Percentiles rank a stretch among this genome's conserved stretches.
These are phyloP conservation scores for Fregata magnificens DNA, from an alignment of 2,113 vertebrate genomes.

Conservation along the genomic window DNA sequence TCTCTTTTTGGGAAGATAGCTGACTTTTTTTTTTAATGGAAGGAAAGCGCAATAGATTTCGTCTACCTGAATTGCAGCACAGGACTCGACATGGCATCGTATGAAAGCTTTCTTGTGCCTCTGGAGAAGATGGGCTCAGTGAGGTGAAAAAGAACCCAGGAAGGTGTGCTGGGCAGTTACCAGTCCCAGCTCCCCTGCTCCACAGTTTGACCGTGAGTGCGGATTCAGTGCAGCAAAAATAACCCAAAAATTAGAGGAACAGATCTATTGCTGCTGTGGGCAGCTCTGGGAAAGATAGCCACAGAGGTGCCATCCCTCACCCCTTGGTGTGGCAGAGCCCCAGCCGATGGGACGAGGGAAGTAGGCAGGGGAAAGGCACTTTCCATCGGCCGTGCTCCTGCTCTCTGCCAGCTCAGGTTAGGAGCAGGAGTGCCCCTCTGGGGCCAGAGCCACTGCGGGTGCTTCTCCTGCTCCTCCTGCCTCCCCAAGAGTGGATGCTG, in stretches of 20 bases:
- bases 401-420: neutral
- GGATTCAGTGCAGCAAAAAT: neutral
- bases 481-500: neutral
- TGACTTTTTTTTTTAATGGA: neutral
- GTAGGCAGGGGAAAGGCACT: neutral
- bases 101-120: neutral
- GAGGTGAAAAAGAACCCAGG: neutral
- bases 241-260: neutral
- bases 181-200: neutral
- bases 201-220: neutral
- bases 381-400: neutral
- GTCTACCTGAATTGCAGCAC: neutral
- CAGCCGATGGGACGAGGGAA: neutral
- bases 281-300: neutral
- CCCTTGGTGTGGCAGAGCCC: neutral
- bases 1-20: neutral
- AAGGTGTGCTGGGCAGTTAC: neutral
- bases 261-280: neutral
- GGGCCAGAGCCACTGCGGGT: neutral
- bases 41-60: neutral
- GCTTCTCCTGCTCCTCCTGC: neutral
- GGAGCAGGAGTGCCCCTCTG: neutral
- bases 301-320: neutral
- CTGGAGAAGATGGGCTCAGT: neutral
- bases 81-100: rapidly evolving